Percentiles rank a stretch among this genome's conserved stretches.
These are phyloP conservation scores for Ochropacha duplaris DNA, from an alignment of 2,888 invertebrate genomes.

Conservation along the genomic window DNA sequence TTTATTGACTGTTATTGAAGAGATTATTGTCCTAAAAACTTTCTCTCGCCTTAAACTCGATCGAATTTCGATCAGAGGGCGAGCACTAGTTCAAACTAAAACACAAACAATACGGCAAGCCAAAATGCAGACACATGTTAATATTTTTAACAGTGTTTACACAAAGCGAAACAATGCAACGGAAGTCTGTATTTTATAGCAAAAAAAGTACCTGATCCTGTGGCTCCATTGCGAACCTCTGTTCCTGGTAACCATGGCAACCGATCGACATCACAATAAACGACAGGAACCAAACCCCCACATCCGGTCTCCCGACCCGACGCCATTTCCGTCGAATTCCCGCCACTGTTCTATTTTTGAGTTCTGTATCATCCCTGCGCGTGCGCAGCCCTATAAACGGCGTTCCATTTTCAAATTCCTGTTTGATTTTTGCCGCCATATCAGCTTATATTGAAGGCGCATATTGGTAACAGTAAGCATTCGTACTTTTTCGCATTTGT, in stretches of 20 bases:
- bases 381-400: constrained; percentile 52
- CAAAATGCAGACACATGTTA: not conserved
- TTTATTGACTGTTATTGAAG: no score
- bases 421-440: constrained; percentile 64
- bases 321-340: constrained; percentile 54
- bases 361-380: constrained; percentile 59
- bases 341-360: constrained; percentile 60
- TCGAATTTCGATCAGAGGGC: no score
- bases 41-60: no score
- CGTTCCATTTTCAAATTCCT: constrained; percentile 51
- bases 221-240: constrained; percentile 96
- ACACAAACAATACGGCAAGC: not conserved
- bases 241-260: constrained; percentile 81
- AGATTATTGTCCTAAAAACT: no score
- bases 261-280: constrained; percentile 52
- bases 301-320: constrained; percentile 51
- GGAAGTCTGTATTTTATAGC: not conserved
- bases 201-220: constrained; percentile 84
- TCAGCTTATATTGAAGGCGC: constrained; percentile 58
- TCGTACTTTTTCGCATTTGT: constrained; percentile 47
- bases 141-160: not conserved
- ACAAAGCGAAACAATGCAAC: not conserved
- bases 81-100: not conserved
- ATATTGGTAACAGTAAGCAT: constrained; percentile 52
- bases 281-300: constrained; percentile 57